Percentiles rank a stretch among this genome's conserved stretches.
Evolutionary conservation across 2,797 vertebrate species (phyloP).

Genomic region (Knipowitschia caucasica): DNA sequence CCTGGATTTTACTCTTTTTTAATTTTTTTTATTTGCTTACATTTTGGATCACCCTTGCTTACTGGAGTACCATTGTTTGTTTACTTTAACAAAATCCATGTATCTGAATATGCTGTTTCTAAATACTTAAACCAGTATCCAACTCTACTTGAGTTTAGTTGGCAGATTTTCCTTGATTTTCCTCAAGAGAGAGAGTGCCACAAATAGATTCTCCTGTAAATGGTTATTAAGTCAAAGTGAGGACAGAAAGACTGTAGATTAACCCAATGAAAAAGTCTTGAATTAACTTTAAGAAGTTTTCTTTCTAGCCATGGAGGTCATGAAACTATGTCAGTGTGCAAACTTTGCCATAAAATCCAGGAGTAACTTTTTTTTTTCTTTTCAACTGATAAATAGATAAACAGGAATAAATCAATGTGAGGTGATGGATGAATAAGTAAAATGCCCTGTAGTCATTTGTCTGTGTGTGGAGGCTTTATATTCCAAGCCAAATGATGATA

Average conservation of each 20-base stretch:
- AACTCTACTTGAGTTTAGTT: slow-evolving; percentile 40
- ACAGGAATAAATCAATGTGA: slow-evolving; percentile 74
- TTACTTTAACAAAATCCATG: not conserved
- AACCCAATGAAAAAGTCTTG: slow-evolving; percentile 35
- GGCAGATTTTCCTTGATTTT: slow-evolving; percentile 48
- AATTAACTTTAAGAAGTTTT: slow-evolving; percentile 46
- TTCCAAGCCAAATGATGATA: slow-evolving; percentile 62
- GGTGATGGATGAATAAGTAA: slow-evolving; percentile 76
- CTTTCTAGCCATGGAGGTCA: slow-evolving; percentile 60
- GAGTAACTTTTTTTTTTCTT: slow-evolving; percentile 19
- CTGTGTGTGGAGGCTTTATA: slow-evolving; percentile 63
- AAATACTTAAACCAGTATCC: slow-evolving; percentile 15
- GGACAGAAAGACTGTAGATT: slow-evolving; percentile 49
- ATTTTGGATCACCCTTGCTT: no score
- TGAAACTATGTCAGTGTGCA: slow-evolving; percentile 37
- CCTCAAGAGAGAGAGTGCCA: slow-evolving; percentile 57
- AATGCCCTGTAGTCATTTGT: slow-evolving; percentile 75
- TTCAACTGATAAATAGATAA: slow-evolving; percentile 71
- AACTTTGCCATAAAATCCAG: slow-evolving; percentile 59
- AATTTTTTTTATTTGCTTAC: no score
- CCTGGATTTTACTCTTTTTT: no score
- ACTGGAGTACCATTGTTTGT: no score
- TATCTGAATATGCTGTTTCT: slow-evolving; percentile 3
- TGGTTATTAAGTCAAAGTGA: slow-evolving; percentile 60
- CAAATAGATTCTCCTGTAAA: slow-evolving; percentile 70